These are phyloP conservation scores for Diacarnus erythraeanus DNA, from an alignment of 37 sponge, comb jelly and placozoan genomes.

Conservation along the genomic window DNA sequence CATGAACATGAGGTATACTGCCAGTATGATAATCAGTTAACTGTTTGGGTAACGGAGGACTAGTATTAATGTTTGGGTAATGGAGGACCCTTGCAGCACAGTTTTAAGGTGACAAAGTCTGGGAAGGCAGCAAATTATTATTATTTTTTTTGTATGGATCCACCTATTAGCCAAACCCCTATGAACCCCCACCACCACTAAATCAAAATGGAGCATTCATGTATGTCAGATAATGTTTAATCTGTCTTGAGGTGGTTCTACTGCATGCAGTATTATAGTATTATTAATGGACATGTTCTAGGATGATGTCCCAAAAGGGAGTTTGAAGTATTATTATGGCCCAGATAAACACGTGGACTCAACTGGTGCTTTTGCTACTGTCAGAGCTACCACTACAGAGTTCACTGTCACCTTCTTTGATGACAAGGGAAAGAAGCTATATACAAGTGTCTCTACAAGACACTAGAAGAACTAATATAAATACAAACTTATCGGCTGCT, in stretches of 20 bases:
- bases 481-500: too few species aligned
- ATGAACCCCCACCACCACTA: too few species aligned
- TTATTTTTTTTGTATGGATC: neutral
- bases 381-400: conserved; percentile 22
- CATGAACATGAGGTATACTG: conserved; percentile 54
- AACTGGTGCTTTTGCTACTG: conserved; percentile 67
- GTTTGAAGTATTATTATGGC: conserved; percentile 74
- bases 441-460: conserved; percentile 5
- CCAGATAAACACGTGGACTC: neutral
- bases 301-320: conserved; percentile 59
- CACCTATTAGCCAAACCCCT: too few species aligned
- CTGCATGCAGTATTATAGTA: too few species aligned
- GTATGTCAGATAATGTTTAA: too few species aligned
- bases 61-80: neutral
- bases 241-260: too few species aligned
- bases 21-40: too few species aligned
- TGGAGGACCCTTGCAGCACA: neutral
- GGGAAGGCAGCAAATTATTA: neutral
- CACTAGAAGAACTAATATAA: too few species aligned
- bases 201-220: too few species aligned
- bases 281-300: conserved; percentile 7
- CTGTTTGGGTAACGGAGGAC: too few species aligned
- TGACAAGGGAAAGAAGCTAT: conserved; percentile 43
- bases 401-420: conserved; percentile 62
- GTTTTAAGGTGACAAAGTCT: neutral